Base-by-base conservation (phyloP, 2,888 invertebrate species). In the Synergus itoensis region DNA sequence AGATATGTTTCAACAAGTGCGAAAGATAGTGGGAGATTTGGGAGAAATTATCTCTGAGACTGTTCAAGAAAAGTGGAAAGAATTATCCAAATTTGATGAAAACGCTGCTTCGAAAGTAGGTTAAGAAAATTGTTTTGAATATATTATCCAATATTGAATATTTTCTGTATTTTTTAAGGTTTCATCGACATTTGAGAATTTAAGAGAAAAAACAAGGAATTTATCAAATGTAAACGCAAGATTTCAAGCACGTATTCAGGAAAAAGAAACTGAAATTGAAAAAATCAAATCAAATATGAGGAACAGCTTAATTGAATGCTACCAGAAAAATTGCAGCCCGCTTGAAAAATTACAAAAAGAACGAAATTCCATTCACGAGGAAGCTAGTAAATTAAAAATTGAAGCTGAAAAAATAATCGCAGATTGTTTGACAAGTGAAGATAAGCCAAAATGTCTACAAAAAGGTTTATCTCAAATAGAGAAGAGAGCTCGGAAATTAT, bases 241-340 rank as follows among this genome's bases (percentile, higher is more conserved):
- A 73, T 84, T 84, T 67, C 79, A 80, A 65, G 67, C 79, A 21
- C 85, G 85, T 78, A 77, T 85, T 69, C 77, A 57, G 9, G 43
- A 79, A 48, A 86, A 82, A 73, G 83, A 81, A 79, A 16, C 82
- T 45, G 85, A 85, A 77, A 57, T 85, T 1, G 69, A 80, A 28
- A 75, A 65, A 11, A 78, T 85, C 43, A 79, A 81, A 69, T 65
- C 69, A 21, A 18, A 78, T 76, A 82, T 87, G 84, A 84, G 81
- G 77, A 81, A 81, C 76, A 81, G 78, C 41, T 83, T 87, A 64
- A 78, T 84, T 43, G 84, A 84, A 67, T 87, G 86, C 83, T 87
- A 87, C 83, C 79, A 82, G 67, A 86, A 82, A 79, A 83, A 86
- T 77, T 83, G 80, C 53, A 73, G 57, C 1, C 65, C 80, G 45